phyloP scores from a whole-genome alignment of 2,888 invertebrate genomes.

The Branchellion lobata region DNA sequence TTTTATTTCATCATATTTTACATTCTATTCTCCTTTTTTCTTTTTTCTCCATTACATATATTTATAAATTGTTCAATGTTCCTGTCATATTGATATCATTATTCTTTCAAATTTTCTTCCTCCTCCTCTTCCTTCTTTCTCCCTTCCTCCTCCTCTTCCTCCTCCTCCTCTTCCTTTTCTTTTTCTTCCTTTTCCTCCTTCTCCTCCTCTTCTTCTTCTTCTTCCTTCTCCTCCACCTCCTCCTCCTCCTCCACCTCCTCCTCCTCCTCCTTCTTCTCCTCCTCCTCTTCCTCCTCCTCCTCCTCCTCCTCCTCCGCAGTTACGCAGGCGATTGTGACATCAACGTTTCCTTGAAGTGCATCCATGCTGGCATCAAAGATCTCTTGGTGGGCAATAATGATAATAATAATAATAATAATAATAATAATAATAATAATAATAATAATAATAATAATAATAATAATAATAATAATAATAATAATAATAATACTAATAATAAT shows the following conservation, averaged over 20 bases:
- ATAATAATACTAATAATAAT: slow-evolving; percentile 1
- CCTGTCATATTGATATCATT: no score
- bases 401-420: neutral
- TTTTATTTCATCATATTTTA: no score
- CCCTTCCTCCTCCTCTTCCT: neutral
- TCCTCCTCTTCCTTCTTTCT: neutral
- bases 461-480: slow-evolving; percentile 20
- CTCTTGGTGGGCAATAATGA: slow-evolving; percentile 62
- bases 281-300: neutral
- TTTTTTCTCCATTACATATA: no score
- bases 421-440: slow-evolving; percentile 27
- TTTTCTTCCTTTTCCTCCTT: neutral
- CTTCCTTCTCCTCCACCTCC: no score
- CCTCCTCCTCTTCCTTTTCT: neutral
- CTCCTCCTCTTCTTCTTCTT: no score
- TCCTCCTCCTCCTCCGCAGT: no score
- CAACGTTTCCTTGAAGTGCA: slow-evolving; percentile 80
- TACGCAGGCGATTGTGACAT: slow-evolving; percentile 97
- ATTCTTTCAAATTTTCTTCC: neutral
- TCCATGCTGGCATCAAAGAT: slow-evolving; percentile 68
- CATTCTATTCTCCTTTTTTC: neutral
- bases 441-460: slow-evolving; percentile 23
- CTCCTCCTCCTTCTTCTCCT: neutral
- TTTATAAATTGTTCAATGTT: no score
- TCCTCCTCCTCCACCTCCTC: no score